Percentiles rank a stretch among this genome's conserved stretches.
phyloP scores from a whole-genome alignment of 2,113 vertebrate species.

The Psettodes erumei region DNA sequence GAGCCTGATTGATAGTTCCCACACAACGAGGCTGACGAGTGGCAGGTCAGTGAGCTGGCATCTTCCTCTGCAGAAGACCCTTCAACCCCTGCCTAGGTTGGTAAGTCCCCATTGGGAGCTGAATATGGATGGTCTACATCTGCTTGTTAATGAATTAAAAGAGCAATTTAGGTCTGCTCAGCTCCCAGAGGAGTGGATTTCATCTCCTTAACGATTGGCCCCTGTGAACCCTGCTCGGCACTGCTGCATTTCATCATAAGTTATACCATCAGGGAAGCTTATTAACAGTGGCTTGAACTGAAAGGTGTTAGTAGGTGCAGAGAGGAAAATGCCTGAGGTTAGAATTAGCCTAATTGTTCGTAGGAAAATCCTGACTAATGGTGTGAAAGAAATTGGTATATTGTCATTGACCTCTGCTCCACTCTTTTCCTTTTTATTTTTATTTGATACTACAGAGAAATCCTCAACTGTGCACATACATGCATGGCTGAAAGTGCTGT shows the following conservation, averaged over 20 bases:
- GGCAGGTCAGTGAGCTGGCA: slow-evolving; percentile 58
- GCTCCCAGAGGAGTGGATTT: slow-evolving; percentile 71
- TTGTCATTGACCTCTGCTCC: slow-evolving; percentile 49
- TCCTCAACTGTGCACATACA: not conserved
- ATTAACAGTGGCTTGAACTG: slow-evolving; percentile 70
- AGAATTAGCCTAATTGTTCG: slow-evolving; percentile 63
- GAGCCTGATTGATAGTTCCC: slow-evolving; percentile 70
- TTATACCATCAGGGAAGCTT: slow-evolving; percentile 68
- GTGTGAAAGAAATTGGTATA: slow-evolving; percentile 49
- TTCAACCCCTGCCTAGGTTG: slow-evolving; percentile 69
- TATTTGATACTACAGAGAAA: not conserved
- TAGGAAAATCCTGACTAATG: slow-evolving; percentile 4
- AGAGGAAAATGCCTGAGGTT: slow-evolving; percentile 50
- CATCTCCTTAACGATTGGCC: slow-evolving; percentile 75
- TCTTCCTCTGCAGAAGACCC: slow-evolving; percentile 59
- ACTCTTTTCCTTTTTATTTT: not conserved
- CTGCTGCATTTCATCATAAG: slow-evolving; percentile 73
- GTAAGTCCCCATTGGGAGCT: slow-evolving; percentile 50
- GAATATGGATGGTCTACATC: slow-evolving; percentile 73
- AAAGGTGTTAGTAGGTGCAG: slow-evolving; percentile 45
- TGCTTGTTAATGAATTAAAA: slow-evolving; percentile 80
- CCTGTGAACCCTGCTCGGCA: slow-evolving; percentile 55
- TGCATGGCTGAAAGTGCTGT: not conserved
- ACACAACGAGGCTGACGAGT: slow-evolving; percentile 43
- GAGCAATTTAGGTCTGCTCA: slow-evolving; percentile 72